phyloP scores from a whole-genome alignment of 1,140 invertebrate genomes.

The Gryllus bimaculatus region DNA sequence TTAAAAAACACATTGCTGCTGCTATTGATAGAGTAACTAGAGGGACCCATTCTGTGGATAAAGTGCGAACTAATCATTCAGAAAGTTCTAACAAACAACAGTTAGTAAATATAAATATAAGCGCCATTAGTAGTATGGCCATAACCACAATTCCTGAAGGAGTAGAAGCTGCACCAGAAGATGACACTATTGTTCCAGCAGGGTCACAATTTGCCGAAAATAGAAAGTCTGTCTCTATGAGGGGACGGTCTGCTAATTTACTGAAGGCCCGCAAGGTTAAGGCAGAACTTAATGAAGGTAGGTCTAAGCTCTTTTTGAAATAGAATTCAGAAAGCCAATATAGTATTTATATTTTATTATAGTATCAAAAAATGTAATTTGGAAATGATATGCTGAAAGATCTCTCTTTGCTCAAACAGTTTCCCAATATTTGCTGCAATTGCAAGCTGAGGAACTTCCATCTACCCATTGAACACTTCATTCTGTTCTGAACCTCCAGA shows the following conservation, averaged over 20 bases:
- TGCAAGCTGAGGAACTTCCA: not conserved
- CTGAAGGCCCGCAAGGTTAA: not conserved
- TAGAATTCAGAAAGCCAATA: not conserved
- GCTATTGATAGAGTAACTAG: slow-evolving; percentile 14
- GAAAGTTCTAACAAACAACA: not conserved
- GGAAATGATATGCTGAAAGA: not conserved
- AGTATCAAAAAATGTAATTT: not conserved
- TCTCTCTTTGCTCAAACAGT: not conserved
- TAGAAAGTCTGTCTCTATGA: not conserved
- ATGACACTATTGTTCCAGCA: slow-evolving; percentile 8
- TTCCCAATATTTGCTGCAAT: not conserved
- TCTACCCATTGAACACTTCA: not conserved
- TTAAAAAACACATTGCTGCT: slow-evolving; percentile 17
- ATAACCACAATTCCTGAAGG: slow-evolving; percentile 16
- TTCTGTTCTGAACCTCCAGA: no score
- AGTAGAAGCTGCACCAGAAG: slow-evolving; percentile 8
- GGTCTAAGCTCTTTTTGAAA: not conserved
- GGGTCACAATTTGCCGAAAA: slow-evolving; percentile 7
- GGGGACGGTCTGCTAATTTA: not conserved
- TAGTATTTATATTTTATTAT: not conserved
- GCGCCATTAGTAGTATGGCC: not conserved
- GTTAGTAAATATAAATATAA: not conserved
- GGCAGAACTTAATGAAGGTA: not conserved
- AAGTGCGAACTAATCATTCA: not conserved
- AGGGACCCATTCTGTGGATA: not conserved